Evolutionary conservation across 1,140 invertebrate species (phyloP).

Genomic region (Littorina saxatilis): DNA sequence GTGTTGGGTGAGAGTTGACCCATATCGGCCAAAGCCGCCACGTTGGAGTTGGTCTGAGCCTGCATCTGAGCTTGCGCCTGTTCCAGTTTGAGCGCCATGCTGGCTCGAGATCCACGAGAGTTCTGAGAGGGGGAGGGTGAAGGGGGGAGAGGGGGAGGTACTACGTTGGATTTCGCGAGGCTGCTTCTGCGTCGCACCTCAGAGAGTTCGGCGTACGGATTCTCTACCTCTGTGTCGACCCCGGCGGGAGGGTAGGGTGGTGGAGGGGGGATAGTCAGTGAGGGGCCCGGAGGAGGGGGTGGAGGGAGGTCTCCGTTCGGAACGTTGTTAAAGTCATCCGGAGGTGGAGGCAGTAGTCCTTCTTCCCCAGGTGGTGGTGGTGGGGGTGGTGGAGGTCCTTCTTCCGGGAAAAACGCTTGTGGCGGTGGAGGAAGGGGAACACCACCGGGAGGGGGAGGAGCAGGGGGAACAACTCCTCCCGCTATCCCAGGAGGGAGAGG

Average conservation of each 20-base stretch:
- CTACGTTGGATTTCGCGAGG: conserved; percentile 17
- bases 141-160: conserved; percentile 36
- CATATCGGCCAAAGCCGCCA: conserved; percentile 8
- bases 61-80: not conserved
- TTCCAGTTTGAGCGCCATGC: conserved; percentile 42
- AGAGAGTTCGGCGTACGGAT: conserved; percentile 45
- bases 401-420: conserved; percentile 27
- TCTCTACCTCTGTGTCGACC: conserved; percentile 42
- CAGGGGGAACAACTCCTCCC: conserved; percentile 29
- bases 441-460: conserved; percentile 31
- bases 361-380: conserved; percentile 18
- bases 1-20: conserved; percentile 51
- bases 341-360: conserved; percentile 29
- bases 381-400: conserved; percentile 31
- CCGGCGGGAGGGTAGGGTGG: conserved; percentile 40
- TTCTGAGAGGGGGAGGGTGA: conserved; percentile 41
- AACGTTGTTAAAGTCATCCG: conserved; percentile 31
- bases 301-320: conserved; percentile 27
- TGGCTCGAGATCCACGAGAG: conserved; percentile 39
- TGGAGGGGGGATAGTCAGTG: conserved; percentile 29
- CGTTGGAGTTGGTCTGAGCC: not conserved
- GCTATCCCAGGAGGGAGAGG: conserved; percentile 34
- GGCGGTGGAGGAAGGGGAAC: conserved; percentile 44
- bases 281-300: conserved; percentile 40
- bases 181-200: conserved; percentile 34